phyloP scores from a whole-genome alignment of 2,888 invertebrate genomes.

The Cerastis rubricosa region DNA sequence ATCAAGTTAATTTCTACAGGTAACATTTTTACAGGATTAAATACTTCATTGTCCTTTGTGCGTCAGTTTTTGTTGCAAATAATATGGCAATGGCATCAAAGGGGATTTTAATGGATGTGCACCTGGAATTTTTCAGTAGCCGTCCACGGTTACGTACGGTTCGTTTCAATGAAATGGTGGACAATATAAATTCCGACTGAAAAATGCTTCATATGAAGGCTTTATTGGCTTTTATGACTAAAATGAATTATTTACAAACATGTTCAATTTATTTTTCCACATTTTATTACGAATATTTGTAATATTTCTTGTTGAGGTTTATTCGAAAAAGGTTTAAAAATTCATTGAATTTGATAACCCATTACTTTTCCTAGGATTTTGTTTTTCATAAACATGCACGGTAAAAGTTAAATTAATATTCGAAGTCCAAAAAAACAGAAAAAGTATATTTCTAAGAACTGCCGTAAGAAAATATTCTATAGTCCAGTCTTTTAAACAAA shows the following conservation, averaged over 20 bases:
- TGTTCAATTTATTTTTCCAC: constrained; percentile 26
- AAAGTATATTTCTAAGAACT: not conserved
- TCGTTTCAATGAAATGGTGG: constrained; percentile 36
- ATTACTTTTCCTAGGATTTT: no score
- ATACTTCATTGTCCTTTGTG: constrained; percentile 9
- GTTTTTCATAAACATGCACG: not conserved
- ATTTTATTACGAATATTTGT: constrained; percentile 4
- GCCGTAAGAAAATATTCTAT: not conserved
- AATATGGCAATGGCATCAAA: constrained; percentile 37
- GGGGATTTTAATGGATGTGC: constrained; percentile 46
- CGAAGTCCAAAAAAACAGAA: no score
- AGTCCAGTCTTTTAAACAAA: constrained; percentile 9
- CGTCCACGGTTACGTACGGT: constrained; percentile 9
- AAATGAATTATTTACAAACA: constrained; percentile 37
- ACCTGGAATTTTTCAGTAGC: constrained; percentile 54
- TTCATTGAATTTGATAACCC: constrained; percentile 1
- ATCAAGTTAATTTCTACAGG: not conserved
- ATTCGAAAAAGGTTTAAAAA: constrained; percentile 20
- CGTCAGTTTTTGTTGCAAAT: constrained; percentile 47
- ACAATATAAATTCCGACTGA: constrained; percentile 45
- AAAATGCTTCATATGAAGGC: constrained; percentile 27
- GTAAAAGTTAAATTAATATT: no score
- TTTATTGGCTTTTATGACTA: constrained; percentile 48
- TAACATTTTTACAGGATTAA: not conserved
- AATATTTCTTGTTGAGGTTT: no score